These are phyloP conservation scores for Apis laboriosa DNA, from an alignment of 1,140 invertebrate genomes.

Conservation along the genomic window DNA sequence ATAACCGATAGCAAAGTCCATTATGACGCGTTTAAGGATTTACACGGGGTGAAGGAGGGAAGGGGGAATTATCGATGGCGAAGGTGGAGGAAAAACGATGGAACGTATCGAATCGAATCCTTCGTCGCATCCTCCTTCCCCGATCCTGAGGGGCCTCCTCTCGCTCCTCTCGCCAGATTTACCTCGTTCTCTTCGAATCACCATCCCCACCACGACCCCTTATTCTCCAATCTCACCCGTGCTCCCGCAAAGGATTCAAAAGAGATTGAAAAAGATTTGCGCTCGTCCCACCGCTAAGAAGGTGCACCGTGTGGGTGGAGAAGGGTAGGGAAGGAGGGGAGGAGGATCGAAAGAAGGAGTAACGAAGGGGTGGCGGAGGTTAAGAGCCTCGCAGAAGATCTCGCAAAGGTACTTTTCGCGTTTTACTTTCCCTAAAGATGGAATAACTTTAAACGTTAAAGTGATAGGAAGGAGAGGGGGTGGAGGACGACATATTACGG, in stretches of 20 bases:
- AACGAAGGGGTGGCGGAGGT: slow-evolving; percentile 8
- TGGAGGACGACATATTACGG: not conserved
- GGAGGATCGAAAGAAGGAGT: not conserved
- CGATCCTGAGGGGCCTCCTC: not conserved
- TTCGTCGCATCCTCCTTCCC: not conserved
- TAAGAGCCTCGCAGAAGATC: not conserved
- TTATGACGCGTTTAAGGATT: slow-evolving; percentile 63
- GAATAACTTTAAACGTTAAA: slow-evolving; percentile 57
- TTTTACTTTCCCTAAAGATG: slow-evolving; percentile 41
- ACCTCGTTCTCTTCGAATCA: slow-evolving; percentile 38
- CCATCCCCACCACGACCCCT: not conserved
- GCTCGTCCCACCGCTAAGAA: slow-evolving; percentile 45
- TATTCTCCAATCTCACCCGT: slow-evolving; percentile 58
- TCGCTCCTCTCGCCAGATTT: slow-evolving; percentile 35
- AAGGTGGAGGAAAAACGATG: not conserved
- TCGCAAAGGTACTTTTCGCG: not conserved
- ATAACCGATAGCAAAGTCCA: slow-evolving; percentile 60
- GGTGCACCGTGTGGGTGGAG: not conserved
- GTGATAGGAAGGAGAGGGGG: not conserved
- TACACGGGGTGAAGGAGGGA: not conserved
- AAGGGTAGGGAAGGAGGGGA: no score
- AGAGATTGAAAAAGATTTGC: slow-evolving; percentile 71
- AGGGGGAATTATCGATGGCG: slow-evolving; percentile 43
- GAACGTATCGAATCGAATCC: slow-evolving; percentile 2
- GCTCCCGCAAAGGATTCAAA: slow-evolving; percentile 65